These are phyloP conservation scores for Pedetes capensis DNA, from an alignment of 2,113 vertebrate species.

Conservation along the genomic window DNA sequence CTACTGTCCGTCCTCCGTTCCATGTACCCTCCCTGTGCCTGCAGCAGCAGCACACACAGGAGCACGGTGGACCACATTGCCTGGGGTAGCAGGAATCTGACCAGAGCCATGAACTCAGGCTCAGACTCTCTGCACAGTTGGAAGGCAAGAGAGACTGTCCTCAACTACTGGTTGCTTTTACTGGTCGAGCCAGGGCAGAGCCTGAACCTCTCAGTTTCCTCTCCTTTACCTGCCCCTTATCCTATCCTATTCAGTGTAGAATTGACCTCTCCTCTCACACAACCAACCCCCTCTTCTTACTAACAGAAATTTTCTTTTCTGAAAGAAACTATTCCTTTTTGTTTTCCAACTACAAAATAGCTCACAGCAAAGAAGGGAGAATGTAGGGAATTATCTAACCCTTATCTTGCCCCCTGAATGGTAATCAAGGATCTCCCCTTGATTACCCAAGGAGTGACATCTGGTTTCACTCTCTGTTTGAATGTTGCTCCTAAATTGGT, in stretches of 20 bases:
- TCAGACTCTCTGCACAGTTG: background rate
- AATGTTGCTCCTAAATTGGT: no score
- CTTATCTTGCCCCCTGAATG: no score
- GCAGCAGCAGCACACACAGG: slow-evolving; percentile 15
- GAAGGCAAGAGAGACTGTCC: background rate
- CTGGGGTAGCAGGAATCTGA: background rate
- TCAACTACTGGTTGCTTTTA: background rate
- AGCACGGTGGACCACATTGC: background rate
- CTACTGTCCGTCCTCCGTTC: background rate
- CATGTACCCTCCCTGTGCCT: no score
- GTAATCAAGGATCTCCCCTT: no score
- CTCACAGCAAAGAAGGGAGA: background rate
- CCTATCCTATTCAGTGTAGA: background rate
- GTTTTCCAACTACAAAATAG: background rate
- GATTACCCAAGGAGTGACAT: no score
- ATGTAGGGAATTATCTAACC: no score
- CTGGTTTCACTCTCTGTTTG: no score
- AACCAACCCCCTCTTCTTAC: background rate
- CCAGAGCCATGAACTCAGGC: background rate
- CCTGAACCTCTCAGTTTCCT: background rate
- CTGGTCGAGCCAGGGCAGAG: background rate
- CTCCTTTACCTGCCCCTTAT: background rate
- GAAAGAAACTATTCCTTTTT: background rate
- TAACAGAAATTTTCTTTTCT: background rate
- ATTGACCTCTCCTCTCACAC: background rate